Base-by-base conservation (phyloP, 1,140 invertebrate genomes). In the Anastrepha ludens region DNA sequence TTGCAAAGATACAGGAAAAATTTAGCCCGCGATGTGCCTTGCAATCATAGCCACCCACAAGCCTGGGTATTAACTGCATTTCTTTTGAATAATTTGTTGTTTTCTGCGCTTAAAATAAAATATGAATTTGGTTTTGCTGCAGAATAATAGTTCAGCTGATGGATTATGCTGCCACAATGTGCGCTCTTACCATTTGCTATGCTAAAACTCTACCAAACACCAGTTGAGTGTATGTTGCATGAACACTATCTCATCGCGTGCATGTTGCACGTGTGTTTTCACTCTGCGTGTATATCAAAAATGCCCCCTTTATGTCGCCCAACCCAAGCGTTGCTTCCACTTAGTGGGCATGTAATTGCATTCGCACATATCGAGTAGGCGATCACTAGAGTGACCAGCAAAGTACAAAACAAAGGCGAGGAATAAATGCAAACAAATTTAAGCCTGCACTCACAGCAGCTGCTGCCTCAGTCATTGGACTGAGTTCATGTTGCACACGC, bases 381-480 rank as follows among this genome's bases (percentile, higher is more conserved):
- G 29, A 2, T 11, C 65, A 70, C 29, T 39, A 74, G 55, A 55
- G 74, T 55, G 74, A 29, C 50, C 47, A 81, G 17, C 44, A 81
- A 20, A 29, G 1, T 0, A 44, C 1, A 39, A 67, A 67, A 74
- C 15, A 47, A 74, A 47, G 3, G 2, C 13, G 41, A 15, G 67
- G 17, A 47, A 29, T 81, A 81, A 74, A 74, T 17, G 47, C 47
- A 81, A 81, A 55, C 47, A 81, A 58, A 81, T 81, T 2, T 41
- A 9, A 81, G 44, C 39, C 6, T 15, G 70, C 44, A 67, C 70
- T 74, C 41, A 74, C 13, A 6, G 70, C 74, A 55, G n/a, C 47
- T 29, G 74, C 47, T 58, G 74, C n/a, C n/a, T 47, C 47, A 8
- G 47, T 47, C 41, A 44, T 3, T 4, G 11, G 29, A 29, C 2